Evolutionary conservation across 2,113 vertebrate species (phyloP).

Genomic region (Saccopteryx bilineata): DNA sequence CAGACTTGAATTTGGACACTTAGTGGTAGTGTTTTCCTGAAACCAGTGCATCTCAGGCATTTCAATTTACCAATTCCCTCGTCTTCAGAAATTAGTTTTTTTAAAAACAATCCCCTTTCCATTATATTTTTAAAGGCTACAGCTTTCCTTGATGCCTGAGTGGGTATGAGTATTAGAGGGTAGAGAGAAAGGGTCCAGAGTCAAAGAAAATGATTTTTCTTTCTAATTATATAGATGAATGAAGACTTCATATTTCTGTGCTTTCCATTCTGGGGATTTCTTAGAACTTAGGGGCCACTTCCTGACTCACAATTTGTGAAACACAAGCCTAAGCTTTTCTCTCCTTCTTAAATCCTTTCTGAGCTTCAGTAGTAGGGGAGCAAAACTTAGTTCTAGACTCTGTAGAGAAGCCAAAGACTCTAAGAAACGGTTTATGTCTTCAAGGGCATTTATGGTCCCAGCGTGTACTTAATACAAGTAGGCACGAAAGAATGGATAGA

Average conservation of each 20-base stretch:
- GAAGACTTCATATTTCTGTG: constrained; percentile 7
- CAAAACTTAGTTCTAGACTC: constrained; percentile 9
- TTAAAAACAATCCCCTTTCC: background rate
- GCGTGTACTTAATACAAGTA: background rate
- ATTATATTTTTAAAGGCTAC: constrained; percentile 1
- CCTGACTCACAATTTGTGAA: constrained; percentile 20
- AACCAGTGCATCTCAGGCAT: constrained; percentile 18
- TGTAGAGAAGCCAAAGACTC: background rate
- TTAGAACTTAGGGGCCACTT: constrained; percentile 22
- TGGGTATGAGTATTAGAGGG: constrained; percentile 6
- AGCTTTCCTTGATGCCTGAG: background rate
- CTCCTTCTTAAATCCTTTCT: background rate
- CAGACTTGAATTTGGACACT: constrained; percentile 38
- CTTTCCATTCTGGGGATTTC: constrained; percentile 58
- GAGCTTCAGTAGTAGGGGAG: background rate
- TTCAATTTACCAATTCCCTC: background rate
- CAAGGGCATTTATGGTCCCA: background rate
- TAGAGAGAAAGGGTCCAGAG: constrained; percentile 38
- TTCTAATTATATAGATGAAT: constrained; percentile 47
- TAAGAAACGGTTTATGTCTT: background rate
- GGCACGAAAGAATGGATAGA: background rate
- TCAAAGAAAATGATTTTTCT: constrained; percentile 29
- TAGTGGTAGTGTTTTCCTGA: constrained; percentile 44
- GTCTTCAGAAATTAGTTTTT: background rate
- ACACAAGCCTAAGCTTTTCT: background rate